Evolutionary conservation across 2,888 invertebrate species (phyloP).

Genomic region (Tethea ocularis): DNA sequence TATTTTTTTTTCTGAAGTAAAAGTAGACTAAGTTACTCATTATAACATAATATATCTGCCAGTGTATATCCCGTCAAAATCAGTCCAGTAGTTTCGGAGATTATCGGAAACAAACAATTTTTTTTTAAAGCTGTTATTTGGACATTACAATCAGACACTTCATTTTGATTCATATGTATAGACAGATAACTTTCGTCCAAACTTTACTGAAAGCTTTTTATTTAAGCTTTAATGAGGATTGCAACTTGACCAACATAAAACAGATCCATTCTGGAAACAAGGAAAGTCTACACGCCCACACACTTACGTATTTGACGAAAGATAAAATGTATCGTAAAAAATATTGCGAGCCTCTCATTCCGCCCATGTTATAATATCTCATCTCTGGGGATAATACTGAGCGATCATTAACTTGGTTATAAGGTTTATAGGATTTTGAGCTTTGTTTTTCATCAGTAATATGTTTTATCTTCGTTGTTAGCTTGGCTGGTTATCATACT

Average conservation of each 20-base stretch:
- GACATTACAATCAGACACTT: too few relatives aligned
- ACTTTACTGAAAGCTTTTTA: background rate
- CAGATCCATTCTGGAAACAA: slow-evolving; percentile 4
- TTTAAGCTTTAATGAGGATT: background rate
- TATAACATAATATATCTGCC: too few relatives aligned
- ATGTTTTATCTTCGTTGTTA: too few relatives aligned
- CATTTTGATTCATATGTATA: too few relatives aligned
- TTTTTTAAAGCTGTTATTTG: too few relatives aligned
- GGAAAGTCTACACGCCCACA: slow-evolving; percentile 16
- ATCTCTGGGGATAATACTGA: background rate
- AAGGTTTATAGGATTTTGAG: background rate
- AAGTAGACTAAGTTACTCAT: too few relatives aligned
- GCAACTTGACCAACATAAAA: background rate
- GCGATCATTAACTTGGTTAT: background rate
- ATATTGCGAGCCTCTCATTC: background rate
- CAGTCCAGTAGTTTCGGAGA: too few relatives aligned
- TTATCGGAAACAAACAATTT: too few relatives aligned
- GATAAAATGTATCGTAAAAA: slow-evolving; percentile 12
- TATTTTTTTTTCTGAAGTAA: too few relatives aligned
- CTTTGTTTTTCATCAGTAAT: background rate
- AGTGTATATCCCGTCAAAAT: too few relatives aligned
- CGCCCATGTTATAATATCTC: background rate
- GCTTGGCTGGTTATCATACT: too few relatives aligned
- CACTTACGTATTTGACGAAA: slow-evolving; percentile 16
- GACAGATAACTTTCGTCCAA: background rate